Base-by-base conservation (phyloP, 2,113 vertebrate genomes). In the Pedionomus torquatus region DNA sequence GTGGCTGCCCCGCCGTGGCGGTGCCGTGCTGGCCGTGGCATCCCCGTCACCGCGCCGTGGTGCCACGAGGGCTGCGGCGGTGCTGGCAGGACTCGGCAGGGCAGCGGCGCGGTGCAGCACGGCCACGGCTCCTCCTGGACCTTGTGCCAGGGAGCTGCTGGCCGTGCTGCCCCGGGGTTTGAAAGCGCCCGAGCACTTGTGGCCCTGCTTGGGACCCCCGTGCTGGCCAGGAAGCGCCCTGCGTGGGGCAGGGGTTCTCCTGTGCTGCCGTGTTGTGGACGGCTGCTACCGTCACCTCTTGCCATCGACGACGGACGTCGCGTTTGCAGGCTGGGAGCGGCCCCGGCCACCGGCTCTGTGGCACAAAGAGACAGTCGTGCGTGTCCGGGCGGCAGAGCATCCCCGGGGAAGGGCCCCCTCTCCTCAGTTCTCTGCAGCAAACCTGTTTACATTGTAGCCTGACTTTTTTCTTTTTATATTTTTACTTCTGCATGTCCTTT, bases 401-500 rank as follows among this genome's bases (percentile, higher is more conserved):
- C 69, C 92, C 69, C 10, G 10, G 78, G 96, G 92, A 96, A 97
- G 96, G 89, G 85, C 75, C 93, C 94, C 94, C 87, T 95, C 77
- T 91, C 96, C 96, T 97, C 97, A 78, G 97, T 97, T 97, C 96
- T 96, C 97, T 93, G 97, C 97, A 98, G 97, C 97, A 97, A 92
- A 97, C 97, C 96, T 97, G 95, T 98, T 98, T 98, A 97, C 98
- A 98, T 98, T 97, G 95, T 97, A 96, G 98, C 98, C 97, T 97
- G 96, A 97, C 93, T 95, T 97, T 88, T 97, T 97, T 97, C 83
- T 92, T 98, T 98, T 97, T 98, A 97, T 98, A 97, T 97, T 98
- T 98, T 98, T 98, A 98, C 96, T 98, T 99, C 98, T 99, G 99
- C 99, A 99, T 99, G 99, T 99, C 98, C 98, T 98, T 99, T 99